Conservation (phyloP, 2,888 invertebrate species). For the Pachymerium ferrugineum region DNA sequence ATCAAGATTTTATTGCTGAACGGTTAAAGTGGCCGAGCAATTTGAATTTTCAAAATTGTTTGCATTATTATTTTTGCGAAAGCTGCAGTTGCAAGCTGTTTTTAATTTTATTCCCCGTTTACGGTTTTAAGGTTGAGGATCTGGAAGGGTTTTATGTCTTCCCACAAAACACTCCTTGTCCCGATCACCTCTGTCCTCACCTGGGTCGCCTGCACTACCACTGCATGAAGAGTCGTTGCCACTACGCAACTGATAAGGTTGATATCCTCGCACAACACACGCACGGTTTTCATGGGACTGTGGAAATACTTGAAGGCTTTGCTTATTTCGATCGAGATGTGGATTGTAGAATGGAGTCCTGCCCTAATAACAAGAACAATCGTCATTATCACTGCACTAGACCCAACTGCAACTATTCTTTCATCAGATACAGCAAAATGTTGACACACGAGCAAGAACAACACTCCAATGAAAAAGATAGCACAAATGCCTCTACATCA, state of each 20-base stretch:
- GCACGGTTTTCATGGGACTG: constrained; percentile 76
- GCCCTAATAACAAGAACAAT: constrained; percentile 63
- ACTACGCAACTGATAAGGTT: constrained; percentile 73
- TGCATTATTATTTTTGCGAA: background rate
- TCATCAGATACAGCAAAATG: constrained; percentile 69
- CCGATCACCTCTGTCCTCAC: constrained; percentile 67
- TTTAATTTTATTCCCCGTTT: constrained; percentile 41
- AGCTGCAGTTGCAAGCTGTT: constrained; percentile 33
- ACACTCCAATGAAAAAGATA: constrained; percentile 40
- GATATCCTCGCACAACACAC: constrained; percentile 74
- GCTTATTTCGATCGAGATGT: constrained; percentile 72
- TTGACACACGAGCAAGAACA: constrained; percentile 66
- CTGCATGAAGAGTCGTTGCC: constrained; percentile 74
- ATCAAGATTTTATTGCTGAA: constrained; percentile 21
- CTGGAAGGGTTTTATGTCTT: constrained; percentile 47
- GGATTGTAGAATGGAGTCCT: constrained; percentile 62
- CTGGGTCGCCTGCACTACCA: constrained; percentile 71
- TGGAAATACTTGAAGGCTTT: constrained; percentile 75
- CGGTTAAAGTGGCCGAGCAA: constrained; percentile 25
- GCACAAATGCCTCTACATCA: constrained; percentile 28
- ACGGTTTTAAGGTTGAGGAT: constrained; percentile 40
- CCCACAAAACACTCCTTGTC: constrained; percentile 56
- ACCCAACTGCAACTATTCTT: constrained; percentile 64
- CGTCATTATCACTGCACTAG: constrained; percentile 71
- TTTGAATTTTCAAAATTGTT: background rate